Conservation (phyloP, 2,797 vertebrate species). For the Hoplostethus atlanticus region DNA sequence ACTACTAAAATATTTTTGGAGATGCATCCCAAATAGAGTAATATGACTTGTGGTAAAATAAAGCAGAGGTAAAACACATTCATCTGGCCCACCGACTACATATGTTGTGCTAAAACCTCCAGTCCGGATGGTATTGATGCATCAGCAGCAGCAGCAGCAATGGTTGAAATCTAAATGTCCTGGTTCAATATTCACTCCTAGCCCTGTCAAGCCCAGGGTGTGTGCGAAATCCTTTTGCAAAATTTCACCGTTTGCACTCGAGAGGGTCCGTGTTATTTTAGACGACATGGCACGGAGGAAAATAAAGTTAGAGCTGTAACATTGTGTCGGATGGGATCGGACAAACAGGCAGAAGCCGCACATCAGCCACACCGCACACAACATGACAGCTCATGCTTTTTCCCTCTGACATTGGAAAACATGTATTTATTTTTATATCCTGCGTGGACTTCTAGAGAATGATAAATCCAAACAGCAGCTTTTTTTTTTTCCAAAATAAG, state of each 20-base stretch:
- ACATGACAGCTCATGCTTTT: slow-evolving; percentile 75
- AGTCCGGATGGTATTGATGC: slow-evolving; percentile 23
- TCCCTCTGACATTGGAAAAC: slow-evolving; percentile 32
- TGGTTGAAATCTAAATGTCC: slow-evolving; percentile 55
- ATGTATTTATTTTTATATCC: slow-evolving; percentile 23
- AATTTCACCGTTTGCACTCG: slow-evolving; percentile 8
- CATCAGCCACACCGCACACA: slow-evolving; percentile 69
- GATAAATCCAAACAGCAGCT: neutral
- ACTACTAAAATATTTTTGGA: slow-evolving; percentile 43
- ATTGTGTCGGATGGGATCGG: slow-evolving; percentile 49
- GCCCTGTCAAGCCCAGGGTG: slow-evolving; percentile 6
- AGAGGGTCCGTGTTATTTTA: slow-evolving; percentile 1
- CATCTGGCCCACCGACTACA: slow-evolving; percentile 41
- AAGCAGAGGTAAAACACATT: slow-evolving; percentile 19
- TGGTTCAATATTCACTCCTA: slow-evolving; percentile 51
- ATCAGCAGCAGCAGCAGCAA: slow-evolving; percentile 49
- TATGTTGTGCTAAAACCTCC: slow-evolving; percentile 46
- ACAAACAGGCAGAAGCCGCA: slow-evolving; percentile 58
- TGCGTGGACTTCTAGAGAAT: neutral
- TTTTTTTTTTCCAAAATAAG: slow-evolving; percentile 1
- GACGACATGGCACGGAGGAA: neutral
- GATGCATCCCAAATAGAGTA: slow-evolving; percentile 26
- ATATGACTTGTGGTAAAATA: slow-evolving; percentile 36
- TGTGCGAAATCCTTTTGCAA: slow-evolving; percentile 23
- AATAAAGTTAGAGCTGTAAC: slow-evolving; percentile 51